phyloP scores from a whole-genome alignment of 2,888 invertebrate species.

The Trachelus iudaicus region DNA sequence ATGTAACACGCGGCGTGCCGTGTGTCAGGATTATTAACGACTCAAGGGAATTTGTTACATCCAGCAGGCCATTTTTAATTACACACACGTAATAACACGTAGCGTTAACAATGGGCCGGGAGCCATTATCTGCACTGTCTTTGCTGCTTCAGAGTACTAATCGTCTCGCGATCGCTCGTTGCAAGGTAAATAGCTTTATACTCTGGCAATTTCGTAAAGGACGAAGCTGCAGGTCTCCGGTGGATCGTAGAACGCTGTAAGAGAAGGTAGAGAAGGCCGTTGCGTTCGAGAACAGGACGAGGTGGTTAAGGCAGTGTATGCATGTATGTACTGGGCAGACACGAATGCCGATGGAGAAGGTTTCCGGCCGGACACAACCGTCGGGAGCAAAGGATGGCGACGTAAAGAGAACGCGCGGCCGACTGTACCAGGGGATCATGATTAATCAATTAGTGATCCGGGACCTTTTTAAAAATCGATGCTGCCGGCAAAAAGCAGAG shows the following conservation, averaged over 20 bases:
- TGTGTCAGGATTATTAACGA: background rate
- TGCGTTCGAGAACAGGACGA: background rate
- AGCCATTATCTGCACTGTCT: background rate
- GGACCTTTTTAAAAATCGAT: slow-evolving; percentile 52
- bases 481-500: slow-evolving; percentile 41
- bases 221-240: background rate
- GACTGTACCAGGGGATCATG: slow-evolving; percentile 47
- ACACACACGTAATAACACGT: background rate
- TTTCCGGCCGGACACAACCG: slow-evolving; percentile 9
- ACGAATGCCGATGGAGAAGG: background rate
- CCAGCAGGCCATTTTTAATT: background rate
- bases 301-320: background rate
- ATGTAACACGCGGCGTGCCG: background rate
- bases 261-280: background rate
- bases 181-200: background rate
- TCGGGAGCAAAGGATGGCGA: slow-evolving; percentile 21
- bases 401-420: slow-evolving; percentile 31
- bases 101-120: background rate
- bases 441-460: slow-evolving; percentile 63
- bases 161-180: background rate
- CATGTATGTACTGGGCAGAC: background rate
- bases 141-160: background rate
- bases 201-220: background rate
- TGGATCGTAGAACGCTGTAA: background rate
- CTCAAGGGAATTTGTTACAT: background rate